Conservation (phyloP, 2,797 vertebrate genomes). For the Heliangelus exortis region DNA sequence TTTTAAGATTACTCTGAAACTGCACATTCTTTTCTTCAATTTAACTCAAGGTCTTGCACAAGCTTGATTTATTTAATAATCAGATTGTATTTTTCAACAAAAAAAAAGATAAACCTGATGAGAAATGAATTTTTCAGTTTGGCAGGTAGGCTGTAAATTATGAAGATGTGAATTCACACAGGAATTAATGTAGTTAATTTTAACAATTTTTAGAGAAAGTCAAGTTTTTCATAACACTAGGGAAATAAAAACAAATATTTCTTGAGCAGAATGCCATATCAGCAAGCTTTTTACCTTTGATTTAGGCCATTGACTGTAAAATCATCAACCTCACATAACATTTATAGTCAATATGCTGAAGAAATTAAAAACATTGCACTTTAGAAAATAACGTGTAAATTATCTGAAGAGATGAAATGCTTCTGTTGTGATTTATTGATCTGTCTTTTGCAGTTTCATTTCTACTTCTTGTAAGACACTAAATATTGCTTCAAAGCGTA, state of each 20-base stretch:
- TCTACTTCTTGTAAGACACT: not conserved
- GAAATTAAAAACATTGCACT: constrained; percentile 64
- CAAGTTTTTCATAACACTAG: constrained; percentile 44
- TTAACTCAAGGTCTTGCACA: constrained; percentile 50
- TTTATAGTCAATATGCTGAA: constrained; percentile 48
- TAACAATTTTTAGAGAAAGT: constrained; percentile 53
- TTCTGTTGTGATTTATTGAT: constrained; percentile 9
- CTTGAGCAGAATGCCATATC: constrained; percentile 35
- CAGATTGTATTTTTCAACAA: constrained; percentile 25
- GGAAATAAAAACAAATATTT: constrained; percentile 26
- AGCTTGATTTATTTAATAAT: constrained; percentile 52
- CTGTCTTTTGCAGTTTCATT: not conserved
- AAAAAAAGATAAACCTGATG: constrained; percentile 27
- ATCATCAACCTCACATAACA: constrained; percentile 13
- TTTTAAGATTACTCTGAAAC: constrained; percentile 46
- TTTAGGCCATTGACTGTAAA: constrained; percentile 31
- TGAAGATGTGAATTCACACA: constrained; percentile 43
- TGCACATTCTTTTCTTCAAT: constrained; percentile 42
- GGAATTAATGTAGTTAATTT: constrained; percentile 58
- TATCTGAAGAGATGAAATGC: constrained; percentile 11
- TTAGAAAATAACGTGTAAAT: not conserved
- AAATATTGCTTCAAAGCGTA: not conserved
- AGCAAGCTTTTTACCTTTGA: constrained; percentile 28
- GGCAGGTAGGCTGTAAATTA: constrained; percentile 50
- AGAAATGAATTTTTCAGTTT: constrained; percentile 57